Conservation (phyloP, 2,888 invertebrate species). For the Melanchra persicariae region DNA sequence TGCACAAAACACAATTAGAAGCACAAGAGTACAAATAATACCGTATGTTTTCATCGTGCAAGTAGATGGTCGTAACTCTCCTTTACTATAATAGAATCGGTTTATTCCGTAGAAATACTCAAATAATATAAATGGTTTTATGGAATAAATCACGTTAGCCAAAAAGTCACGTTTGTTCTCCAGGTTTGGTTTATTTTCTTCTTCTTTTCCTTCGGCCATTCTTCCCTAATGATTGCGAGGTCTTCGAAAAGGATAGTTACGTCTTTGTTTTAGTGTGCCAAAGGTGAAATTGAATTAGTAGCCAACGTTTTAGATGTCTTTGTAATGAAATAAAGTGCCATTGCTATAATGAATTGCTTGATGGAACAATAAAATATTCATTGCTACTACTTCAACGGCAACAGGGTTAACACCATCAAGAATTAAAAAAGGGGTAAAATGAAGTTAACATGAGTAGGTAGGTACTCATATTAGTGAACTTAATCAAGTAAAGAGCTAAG, state of each 20-base stretch:
- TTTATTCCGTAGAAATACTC: slow-evolving; percentile 76
- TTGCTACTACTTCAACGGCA: slow-evolving; percentile 9
- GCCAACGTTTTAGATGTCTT: not conserved
- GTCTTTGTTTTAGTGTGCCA: slow-evolving; percentile 15
- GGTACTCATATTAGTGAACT: not conserved
- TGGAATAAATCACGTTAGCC: slow-evolving; percentile 58
- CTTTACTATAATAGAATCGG: slow-evolving; percentile 68
- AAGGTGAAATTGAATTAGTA: slow-evolving; percentile 18
- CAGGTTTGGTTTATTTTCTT: slow-evolving; percentile 32
- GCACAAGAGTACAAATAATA: slow-evolving; percentile 52
- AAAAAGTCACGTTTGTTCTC: slow-evolving; percentile 40
- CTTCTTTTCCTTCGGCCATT: slow-evolving; percentile 41
- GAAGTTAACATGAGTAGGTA: not conserved
- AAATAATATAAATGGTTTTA: slow-evolving; percentile 68
- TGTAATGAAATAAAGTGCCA: slow-evolving; percentile 46
- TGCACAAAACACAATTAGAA: slow-evolving; percentile 56
- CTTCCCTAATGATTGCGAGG: not conserved
- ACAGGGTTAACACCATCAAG: slow-evolving; percentile 12
- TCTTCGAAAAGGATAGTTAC: slow-evolving; percentile 1
- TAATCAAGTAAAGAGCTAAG: slow-evolving; percentile 15
- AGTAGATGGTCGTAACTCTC: slow-evolving; percentile 64
- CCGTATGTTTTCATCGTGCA: slow-evolving; percentile 70
- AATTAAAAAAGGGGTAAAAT: slow-evolving; percentile 28
- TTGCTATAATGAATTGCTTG: slow-evolving; percentile 61
- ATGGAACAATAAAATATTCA: slow-evolving; percentile 55